Evolutionary conservation across 1,140 invertebrate genomes (phyloP).

Genomic region (Meloidogyne chitwoodi): DNA sequence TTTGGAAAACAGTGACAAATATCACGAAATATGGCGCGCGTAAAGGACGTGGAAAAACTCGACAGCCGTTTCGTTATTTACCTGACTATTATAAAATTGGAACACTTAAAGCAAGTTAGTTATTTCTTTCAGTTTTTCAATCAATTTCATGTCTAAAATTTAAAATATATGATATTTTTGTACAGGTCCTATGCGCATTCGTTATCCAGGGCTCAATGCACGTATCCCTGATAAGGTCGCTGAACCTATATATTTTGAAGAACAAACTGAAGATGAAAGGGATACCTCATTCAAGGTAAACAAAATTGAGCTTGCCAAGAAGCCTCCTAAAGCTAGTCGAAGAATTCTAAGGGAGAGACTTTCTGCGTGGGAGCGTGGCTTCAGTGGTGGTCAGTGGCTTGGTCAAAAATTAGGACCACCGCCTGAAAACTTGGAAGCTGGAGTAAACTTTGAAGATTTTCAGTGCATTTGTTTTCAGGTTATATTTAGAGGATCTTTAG

Average conservation of each 20-base stretch:
- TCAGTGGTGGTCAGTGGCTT: conserved; percentile 60
- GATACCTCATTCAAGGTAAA: conserved; percentile 2
- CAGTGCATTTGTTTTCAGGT: conserved; percentile 62
- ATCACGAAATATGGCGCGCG: conserved; percentile 93
- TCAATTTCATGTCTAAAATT: too few species aligned
- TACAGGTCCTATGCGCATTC: conserved; percentile 71
- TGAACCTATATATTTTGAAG: conserved; percentile 45
- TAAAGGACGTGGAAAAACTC: conserved; percentile 81
- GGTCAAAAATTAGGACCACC: conserved; percentile 63
- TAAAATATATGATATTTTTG: too few species aligned
- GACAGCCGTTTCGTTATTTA: conserved; percentile 75
- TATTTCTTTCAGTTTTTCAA: background rate
- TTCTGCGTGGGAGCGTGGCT: conserved; percentile 61
- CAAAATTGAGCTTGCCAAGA: conserved; percentile 4
- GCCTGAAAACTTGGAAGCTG: conserved; percentile 57
- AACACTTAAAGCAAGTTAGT: conserved; percentile 41
- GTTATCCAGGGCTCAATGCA: conserved; percentile 85
- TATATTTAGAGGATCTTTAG: background rate
- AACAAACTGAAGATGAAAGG: conserved; percentile 53
- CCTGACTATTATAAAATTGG: conserved; percentile 86
- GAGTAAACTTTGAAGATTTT: conserved; percentile 62
- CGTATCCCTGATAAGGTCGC: conserved; percentile 69
- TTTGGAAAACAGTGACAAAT: conserved; percentile 89
- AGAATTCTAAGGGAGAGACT: conserved; percentile 48
- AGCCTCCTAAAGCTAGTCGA: conserved; percentile 7